These are phyloP conservation scores for Ellobius talpinus DNA, from an alignment of 2,113 vertebrate species.

Conservation along the genomic window DNA sequence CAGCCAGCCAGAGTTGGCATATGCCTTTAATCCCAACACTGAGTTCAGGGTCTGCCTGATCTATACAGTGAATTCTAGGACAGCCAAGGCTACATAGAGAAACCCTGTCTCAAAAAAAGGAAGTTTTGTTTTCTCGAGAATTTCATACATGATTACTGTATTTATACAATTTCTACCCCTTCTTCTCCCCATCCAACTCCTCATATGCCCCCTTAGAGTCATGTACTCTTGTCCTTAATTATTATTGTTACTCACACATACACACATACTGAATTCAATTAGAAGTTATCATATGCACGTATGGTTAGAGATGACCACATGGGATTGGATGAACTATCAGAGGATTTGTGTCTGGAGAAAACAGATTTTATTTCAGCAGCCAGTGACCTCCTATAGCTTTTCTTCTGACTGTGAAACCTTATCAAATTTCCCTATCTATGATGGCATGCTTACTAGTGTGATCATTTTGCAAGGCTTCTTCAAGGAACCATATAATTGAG, in stretches of 20 bases:
- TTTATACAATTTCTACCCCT: not conserved
- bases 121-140: not conserved
- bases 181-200: not conserved
- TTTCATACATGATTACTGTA: not conserved
- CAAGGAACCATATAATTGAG: not conserved
- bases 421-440: not conserved
- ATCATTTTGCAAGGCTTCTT: not conserved
- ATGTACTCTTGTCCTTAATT: not conserved
- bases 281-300: not conserved
- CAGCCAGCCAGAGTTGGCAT: no score
- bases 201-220: not conserved
- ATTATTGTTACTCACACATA: not conserved
- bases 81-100: not conserved
- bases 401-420: not conserved
- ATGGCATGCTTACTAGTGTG: not conserved
- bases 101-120: not conserved
- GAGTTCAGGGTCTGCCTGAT: not conserved
- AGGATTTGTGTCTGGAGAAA: not conserved
- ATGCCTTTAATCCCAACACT: not conserved
- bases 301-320: not conserved
- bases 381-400: not conserved
- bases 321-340: not conserved
- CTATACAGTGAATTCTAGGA: not conserved
- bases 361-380: not conserved
- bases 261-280: not conserved